phyloP scores from a whole-genome alignment of 2,113 vertebrate genomes.

The Semnornis frantzii region DNA sequence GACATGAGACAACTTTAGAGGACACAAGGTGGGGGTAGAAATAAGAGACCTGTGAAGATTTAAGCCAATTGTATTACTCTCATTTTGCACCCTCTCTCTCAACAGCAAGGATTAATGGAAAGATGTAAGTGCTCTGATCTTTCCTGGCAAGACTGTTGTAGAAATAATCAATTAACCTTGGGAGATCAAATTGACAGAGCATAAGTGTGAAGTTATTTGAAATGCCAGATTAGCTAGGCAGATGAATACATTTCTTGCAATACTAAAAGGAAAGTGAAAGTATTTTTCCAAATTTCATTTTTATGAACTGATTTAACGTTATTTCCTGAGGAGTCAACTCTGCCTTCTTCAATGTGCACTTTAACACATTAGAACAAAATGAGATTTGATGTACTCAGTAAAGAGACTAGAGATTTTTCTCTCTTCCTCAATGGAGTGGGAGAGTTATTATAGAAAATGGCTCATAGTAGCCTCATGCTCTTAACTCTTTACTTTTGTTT shows the following conservation, averaged over 20 bases:
- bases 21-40: neutral
- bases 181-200: constrained; percentile 75
- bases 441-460: constrained; percentile 64
- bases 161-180: constrained; percentile 83
- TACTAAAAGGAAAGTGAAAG: constrained; percentile 65
- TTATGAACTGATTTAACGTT: constrained; percentile 71
- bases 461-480: constrained; percentile 52
- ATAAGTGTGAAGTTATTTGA: constrained; percentile 77
- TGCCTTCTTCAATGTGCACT: constrained; percentile 63
- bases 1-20: constrained; percentile 16
- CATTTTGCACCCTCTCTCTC: constrained; percentile 52
- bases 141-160: constrained; percentile 74
- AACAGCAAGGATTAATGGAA: constrained; percentile 75
- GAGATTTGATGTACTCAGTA: constrained; percentile 59
- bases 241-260: constrained; percentile 66
- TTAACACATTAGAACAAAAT: constrained; percentile 70
- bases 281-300: constrained; percentile 68
- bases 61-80: constrained; percentile 18
- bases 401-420: constrained; percentile 63
- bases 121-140: constrained; percentile 73
- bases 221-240: constrained; percentile 73
- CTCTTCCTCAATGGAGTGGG: constrained; percentile 47
- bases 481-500: constrained; percentile 65
- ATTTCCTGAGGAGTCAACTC: constrained; percentile 74
- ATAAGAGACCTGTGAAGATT: constrained; percentile 27